Evolutionary conservation across 2,113 vertebrate genomes (phyloP), one percentile per base, ranked within the genome.

Genomic region (Phoxinus phoxinus): DNA sequence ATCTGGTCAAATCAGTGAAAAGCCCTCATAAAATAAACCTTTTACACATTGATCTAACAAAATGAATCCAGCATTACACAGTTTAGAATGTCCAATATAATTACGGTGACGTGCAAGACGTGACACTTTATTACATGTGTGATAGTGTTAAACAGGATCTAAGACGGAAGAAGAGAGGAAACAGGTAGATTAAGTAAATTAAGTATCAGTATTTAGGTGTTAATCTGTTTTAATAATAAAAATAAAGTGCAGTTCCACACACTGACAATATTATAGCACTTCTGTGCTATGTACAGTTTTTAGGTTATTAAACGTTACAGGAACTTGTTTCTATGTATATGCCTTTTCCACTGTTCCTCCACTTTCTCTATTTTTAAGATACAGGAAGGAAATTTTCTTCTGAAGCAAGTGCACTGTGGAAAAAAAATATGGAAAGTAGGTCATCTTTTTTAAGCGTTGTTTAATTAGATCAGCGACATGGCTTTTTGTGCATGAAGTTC

Each of bases 401-500:
- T 53, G 19, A 76, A 76, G 13, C 17, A 76, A 5, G 17, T 32
- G 25, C 48, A 25, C 44, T 48, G 25, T 51, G 25, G 25, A 30
- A 75, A 19, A 19, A 9, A 21, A 71, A 71, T 41, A 30, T 27
- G 85, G 30, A 91, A 92, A 92, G 88, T 92, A 90, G 90, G 89
- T 37, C 88, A 91, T 88, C 83, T 91, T 91, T 92, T 92, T 90
- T 86, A 77, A 87, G 90, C 85, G 88, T 87, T 88, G 90, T 86
- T 65, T 84, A 75, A 48, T 53, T 75, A 75, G 46, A 75, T 46
- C 46, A 53, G 25, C 19, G 25, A 19, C 46, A 21, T 46, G 25
- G 7, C n/a, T 51, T 69, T 69, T 69, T 37, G 65, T 69, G 19
- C 65, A 37, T 37, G 32, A 69, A 71, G 67, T 71, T 71, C 67